Evolutionary conservation across 2,888 invertebrate species (phyloP).

Genomic region (Hyalella azteca): DNA sequence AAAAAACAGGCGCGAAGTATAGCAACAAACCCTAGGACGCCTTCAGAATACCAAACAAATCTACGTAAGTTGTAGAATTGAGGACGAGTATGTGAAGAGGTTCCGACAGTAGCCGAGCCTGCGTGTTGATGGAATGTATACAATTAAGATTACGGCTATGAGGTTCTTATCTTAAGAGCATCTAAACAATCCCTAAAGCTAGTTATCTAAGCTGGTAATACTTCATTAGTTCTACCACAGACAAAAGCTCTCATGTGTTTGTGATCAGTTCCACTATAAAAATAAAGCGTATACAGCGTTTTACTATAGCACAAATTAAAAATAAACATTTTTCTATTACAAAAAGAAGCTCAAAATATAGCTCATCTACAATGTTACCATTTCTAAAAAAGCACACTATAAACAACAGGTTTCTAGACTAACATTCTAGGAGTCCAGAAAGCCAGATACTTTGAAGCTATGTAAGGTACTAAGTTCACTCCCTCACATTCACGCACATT

Average conservation of each 20-base stretch:
- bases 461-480: not conserved
- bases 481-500: not conserved
- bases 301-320: slow-evolving; percentile 36
- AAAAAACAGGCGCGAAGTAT: too few relatives aligned
- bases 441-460: not conserved
- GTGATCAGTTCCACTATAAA: slow-evolving; percentile 37
- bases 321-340: slow-evolving; percentile 36
- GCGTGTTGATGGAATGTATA: not conserved
- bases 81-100: too few relatives aligned
- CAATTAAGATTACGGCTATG: slow-evolving; percentile 22
- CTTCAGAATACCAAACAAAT: too few relatives aligned
- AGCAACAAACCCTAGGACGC: too few relatives aligned
- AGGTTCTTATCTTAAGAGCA: not conserved
- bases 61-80: too few relatives aligned
- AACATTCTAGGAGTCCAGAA: not conserved
- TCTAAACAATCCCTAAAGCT: slow-evolving; percentile 36
- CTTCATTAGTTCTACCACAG: slow-evolving; percentile 39
- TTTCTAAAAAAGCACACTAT: slow-evolving; percentile 32
- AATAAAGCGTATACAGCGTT: slow-evolving; percentile 37
- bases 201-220: slow-evolving; percentile 30
- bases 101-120: too few relatives aligned
- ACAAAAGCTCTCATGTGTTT: slow-evolving; percentile 40
- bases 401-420: slow-evolving; percentile 28
- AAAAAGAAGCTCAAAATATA: slow-evolving; percentile 37
- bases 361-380: slow-evolving; percentile 30